phyloP scores from a whole-genome alignment of 2,113 vertebrate genomes.

The Psilopsiagon aymara region DNA sequence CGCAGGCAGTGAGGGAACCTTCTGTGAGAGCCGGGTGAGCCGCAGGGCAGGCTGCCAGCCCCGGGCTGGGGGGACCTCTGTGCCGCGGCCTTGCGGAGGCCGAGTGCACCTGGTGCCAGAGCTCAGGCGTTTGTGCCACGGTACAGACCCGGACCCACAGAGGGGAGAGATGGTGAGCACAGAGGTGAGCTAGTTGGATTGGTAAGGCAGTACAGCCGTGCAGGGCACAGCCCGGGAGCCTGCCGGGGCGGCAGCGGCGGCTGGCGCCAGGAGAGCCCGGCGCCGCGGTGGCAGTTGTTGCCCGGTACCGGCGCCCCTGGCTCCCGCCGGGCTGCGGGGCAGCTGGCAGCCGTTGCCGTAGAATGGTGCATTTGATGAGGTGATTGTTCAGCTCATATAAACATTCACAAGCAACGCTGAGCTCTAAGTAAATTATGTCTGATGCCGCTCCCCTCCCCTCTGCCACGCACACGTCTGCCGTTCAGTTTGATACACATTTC shows the following conservation, averaged over 20 bases:
- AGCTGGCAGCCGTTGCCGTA: not conserved
- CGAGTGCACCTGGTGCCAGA: rapidly evolving
- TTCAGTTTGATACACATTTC: not conserved
- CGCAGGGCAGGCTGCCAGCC: not conserved
- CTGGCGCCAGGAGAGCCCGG: not conserved
- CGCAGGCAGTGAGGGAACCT: not conserved
- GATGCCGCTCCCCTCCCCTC: not conserved
- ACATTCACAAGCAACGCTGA: not conserved
- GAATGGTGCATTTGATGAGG: not conserved
- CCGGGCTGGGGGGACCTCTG: rapidly evolving
- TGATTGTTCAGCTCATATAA: not conserved
- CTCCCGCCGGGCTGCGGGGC: not conserved
- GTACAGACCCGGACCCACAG: too few relatives aligned
- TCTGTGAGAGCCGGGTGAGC: rapidly evolving
- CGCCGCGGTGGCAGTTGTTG: not conserved
- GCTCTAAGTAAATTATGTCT: not conserved
- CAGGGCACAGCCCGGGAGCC: rapidly evolving
- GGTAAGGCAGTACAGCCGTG: not conserved
- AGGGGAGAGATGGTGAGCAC: not conserved
- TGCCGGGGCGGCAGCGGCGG: rapidly evolving
- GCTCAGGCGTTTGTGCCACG: not conserved
- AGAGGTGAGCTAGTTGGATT: rapidly evolving
- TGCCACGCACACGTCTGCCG: not conserved
- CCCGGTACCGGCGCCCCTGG: rapidly evolving
- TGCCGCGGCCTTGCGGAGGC: not conserved